Base-by-base conservation (phyloP, 2,797 vertebrate genomes). In the Falco biarmicus region DNA sequence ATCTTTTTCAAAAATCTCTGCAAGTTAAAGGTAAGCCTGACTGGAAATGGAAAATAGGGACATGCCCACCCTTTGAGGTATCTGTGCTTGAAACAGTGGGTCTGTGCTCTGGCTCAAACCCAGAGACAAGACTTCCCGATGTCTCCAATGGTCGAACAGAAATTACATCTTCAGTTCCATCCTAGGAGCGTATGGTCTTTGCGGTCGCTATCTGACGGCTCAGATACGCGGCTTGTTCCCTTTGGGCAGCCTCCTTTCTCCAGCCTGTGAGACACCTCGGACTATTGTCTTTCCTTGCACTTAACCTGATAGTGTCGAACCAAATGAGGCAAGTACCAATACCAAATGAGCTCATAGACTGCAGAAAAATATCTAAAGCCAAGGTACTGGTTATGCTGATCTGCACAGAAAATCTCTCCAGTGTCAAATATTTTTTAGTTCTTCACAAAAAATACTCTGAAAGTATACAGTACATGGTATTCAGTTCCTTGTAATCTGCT, bases 171-270 rank as follows among this genome's bases (percentile, higher is more conserved):
- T 61, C 32, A 39, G n/a, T 50, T 66, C 53, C 32, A 7, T 25
- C 41, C 18, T 28, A 12, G 71, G 32, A 80, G 31, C 48, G 10
- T 20, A 18, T 16, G 56, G 39, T 13, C 63, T 65, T 48, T 24
- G 51, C 54, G 47, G n/a, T 39, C 19, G 79, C 13, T 15, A 1
- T 64, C 15, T 69, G 41, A 15, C 14, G 54, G 48, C 28, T 37
- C n/a, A 57, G n/a, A 5, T 10, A 6, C 1, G 16, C 0, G 0
- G 8, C 11, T 11, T 5, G 17, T 37, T 48, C 39, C 32, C 37
- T 17, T 22, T 19, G 14, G 13, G 64, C 53, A 20, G 26, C 22
- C 21, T 45, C 50, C 31, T 68, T 39, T 45, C 45, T n/a, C 13
- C 54, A 51, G 37, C 37, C 60, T 15, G 2, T 48, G 17, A 39